Conservation (phyloP, 2,888 invertebrate species). For the Hemithea aestivaria region DNA sequence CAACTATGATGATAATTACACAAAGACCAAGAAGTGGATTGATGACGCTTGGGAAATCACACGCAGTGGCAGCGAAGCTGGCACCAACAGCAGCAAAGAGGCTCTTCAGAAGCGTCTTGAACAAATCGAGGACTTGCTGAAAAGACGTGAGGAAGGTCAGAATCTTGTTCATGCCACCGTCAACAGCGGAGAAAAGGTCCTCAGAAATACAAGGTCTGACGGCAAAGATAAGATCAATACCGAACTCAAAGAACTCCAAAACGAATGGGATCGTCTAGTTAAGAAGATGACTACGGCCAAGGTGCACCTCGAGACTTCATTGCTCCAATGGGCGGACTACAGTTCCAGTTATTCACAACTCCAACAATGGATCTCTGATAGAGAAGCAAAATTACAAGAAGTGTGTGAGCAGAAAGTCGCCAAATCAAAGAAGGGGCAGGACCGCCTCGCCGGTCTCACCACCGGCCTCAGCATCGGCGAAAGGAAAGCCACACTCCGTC, state of each 20-base stretch:
- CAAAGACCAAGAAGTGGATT: slow-evolving; percentile 90
- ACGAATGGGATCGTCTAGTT: slow-evolving; percentile 94
- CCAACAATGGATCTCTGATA: slow-evolving; percentile 96
- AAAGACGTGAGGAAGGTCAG: slow-evolving; percentile 92
- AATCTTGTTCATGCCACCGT: slow-evolving; percentile 91
- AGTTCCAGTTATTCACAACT: slow-evolving; percentile 95
- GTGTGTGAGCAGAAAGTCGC: slow-evolving; percentile 91
- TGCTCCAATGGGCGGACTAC: slow-evolving; percentile 97
- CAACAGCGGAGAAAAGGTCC: slow-evolving; percentile 93
- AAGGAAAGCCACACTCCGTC: slow-evolving; percentile 91
- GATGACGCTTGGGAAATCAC: slow-evolving; percentile 91
- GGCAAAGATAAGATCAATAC: slow-evolving; percentile 92
- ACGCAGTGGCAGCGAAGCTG: slow-evolving; percentile 88
- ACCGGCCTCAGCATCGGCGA: slow-evolving; percentile 89
- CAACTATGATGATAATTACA: slow-evolving; percentile 86
- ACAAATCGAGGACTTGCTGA: slow-evolving; percentile 88
- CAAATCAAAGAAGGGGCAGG: slow-evolving; percentile 87
- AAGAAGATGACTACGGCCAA: slow-evolving; percentile 95
- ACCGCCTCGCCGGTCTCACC: slow-evolving; percentile 83
- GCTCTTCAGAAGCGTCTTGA: slow-evolving; percentile 88
- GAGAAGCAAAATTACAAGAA: slow-evolving; percentile 94
- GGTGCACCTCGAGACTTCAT: slow-evolving; percentile 92
- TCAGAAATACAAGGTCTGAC: slow-evolving; percentile 92
- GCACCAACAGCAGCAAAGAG: slow-evolving; percentile 88
- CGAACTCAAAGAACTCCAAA: slow-evolving; percentile 93